Evolutionary conservation across 2,113 vertebrate genomes (phyloP), one percentile per base, ranked within the genome.

Genomic region (Melanotaenia duboulayi): DNA sequence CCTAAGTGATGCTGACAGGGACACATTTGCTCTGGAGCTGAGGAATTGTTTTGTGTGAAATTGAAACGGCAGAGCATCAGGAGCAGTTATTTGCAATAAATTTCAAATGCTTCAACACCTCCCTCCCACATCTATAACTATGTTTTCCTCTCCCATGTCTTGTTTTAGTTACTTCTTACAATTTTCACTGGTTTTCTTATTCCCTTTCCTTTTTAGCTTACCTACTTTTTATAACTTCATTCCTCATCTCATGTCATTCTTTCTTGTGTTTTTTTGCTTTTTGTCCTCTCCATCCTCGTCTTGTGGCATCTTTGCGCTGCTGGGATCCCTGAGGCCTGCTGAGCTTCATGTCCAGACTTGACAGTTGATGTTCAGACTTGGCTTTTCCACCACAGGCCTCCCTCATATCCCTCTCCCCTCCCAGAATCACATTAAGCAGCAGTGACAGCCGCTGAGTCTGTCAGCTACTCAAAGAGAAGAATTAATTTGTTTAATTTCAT

Each of bases 31-130:
- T 91, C 76, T 80, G 83, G 88, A 89, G 86, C 82, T 91, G 89
- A 90, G 91, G 91, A 89, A 90, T 89, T 91, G 91, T 90, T 88
- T 91, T 92, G 90, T 93, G 93, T 91, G 91, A 93, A 93, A 92
- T 92, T 92, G 93, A 93, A 93, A 90, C 88, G 87, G 93, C 78
- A 56, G 80, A 76, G 89, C 86, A 93, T 93, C 91, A 90, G 90
- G 81, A 91, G 84, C 87, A 81, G 90, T 93, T 93, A 93, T 92
- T 92, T 91, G 90, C 89, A 91, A 92, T 93, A 91, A 76, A 92
- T 92, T 92, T 92, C 85, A 90, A 86, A 75, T 61, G 82, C 78
- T 85, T 74, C 75, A 84, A 81, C 78, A 84, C 82, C 51, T 12
- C 25, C 5, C n/a, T 11, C n/a, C 65, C 56, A 44, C 50, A 48